A percentile compares a stretch with the other conserved stretches of the same genome.
These are phyloP conservation scores for Tetragonula carbonaria DNA, from an alignment of 2,888 invertebrate species.

Conservation along the genomic window DNA sequence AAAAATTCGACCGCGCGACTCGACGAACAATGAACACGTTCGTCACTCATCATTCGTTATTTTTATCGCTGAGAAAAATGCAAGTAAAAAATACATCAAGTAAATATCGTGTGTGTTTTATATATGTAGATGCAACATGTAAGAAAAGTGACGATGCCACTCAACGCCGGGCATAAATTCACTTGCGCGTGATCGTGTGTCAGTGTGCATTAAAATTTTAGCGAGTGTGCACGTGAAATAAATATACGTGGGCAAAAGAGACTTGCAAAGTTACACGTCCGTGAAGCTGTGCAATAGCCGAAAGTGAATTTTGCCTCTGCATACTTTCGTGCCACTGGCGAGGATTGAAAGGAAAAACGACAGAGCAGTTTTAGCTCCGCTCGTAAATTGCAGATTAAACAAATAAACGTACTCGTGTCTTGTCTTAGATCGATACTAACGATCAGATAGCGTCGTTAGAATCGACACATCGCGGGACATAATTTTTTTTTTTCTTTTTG, in stretches of 20 bases:
- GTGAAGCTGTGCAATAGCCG: conserved; percentile 7
- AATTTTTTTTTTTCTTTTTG: neutral
- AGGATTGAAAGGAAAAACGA: neutral
- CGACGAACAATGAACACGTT: neutral
- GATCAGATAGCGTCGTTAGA: neutral
- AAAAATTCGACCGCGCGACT: neutral
- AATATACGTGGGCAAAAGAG: neutral
- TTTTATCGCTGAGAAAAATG: neutral
- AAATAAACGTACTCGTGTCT: neutral
- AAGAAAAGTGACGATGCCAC: neutral
- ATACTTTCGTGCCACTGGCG: neutral
- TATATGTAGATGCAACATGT: neutral
- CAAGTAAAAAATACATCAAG: neutral
- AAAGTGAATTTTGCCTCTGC: conserved; percentile 10
- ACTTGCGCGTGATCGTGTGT: neutral
- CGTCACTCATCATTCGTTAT: neutral
- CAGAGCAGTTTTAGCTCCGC: neutral
- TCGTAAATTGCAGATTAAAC: neutral
- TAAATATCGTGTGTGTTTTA: neutral
- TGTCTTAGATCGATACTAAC: neutral
- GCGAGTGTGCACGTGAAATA: neutral
- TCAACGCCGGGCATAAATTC: neutral
- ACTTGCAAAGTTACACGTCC: neutral
- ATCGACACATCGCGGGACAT: neutral
- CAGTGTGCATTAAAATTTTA: conserved; percentile 9